Evolutionary conservation across 2,888 invertebrate genomes (phyloP).

Genomic region (Cataglyphis albicans): DNA sequence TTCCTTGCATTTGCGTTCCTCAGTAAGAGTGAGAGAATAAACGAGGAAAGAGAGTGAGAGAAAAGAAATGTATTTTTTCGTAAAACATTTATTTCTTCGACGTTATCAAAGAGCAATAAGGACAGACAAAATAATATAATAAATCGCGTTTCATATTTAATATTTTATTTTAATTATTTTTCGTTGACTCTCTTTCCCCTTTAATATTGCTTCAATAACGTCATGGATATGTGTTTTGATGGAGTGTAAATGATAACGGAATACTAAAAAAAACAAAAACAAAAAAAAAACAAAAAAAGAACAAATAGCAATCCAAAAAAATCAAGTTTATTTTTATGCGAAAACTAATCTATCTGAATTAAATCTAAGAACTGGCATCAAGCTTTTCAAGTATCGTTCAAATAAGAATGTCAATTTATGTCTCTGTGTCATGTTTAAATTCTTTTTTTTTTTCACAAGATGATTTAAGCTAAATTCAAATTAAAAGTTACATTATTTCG

Average conservation of each 20-base stretch:
- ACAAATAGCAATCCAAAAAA: conserved; percentile 3
- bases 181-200: conserved; percentile 2
- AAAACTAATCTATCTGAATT: neutral
- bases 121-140: conserved; percentile 2
- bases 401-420: neutral
- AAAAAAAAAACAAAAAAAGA: neutral
- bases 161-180: conserved; percentile 23
- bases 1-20: conserved; percentile 12
- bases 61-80: conserved; percentile 2
- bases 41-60: neutral
- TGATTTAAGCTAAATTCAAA: neutral
- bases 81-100: conserved; percentile 26
- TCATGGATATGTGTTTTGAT: neutral
- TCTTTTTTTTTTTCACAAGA: conserved; percentile 1
- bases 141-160: conserved; percentile 8
- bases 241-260: neutral
- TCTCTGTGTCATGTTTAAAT: neutral
- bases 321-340: neutral
- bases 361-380: neutral
- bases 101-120: conserved; percentile 38
- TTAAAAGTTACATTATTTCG: neutral
- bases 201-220: conserved; percentile 5
- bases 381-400: neutral
- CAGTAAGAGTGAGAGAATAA: neutral
- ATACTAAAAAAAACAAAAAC: neutral